phyloP scores from a whole-genome alignment of 2,113 vertebrate species.

The Piaya cayana region DNA sequence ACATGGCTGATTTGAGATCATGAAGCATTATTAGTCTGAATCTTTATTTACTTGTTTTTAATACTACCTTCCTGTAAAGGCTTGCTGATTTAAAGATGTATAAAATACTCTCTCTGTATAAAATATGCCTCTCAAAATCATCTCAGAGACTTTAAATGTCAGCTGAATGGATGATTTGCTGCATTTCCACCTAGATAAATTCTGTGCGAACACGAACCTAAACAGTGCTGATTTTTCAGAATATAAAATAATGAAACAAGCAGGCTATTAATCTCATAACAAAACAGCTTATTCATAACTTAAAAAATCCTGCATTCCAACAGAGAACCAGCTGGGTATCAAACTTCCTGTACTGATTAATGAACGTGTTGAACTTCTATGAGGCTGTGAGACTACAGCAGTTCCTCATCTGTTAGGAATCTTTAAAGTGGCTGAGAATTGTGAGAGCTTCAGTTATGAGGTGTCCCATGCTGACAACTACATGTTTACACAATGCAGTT shows the following conservation, averaged over 20 bases:
- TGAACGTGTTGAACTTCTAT: background rate
- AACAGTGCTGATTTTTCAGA: background rate
- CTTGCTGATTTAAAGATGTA: background rate
- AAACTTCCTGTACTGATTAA: background rate
- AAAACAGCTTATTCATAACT: background rate
- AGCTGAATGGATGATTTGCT: background rate
- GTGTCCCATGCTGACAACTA: background rate
- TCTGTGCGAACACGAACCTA: background rate
- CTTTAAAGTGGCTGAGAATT: background rate
- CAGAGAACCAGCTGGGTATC: background rate
- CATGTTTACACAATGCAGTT: rapidly evolving
- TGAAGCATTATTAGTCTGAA: background rate
- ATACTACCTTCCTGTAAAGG: background rate
- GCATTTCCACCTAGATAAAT: background rate
- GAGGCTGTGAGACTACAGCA: background rate
- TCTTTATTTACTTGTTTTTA: background rate
- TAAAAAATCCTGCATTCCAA: background rate
- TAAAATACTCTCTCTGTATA: background rate
- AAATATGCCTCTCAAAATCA: background rate
- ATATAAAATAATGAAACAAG: background rate
- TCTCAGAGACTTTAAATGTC: background rate
- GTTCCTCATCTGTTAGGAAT: background rate
- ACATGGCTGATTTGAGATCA: background rate
- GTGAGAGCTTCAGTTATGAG: background rate
- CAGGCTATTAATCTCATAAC: background rate